Conservation (phyloP, 2,797 vertebrate species). For the Aythya fuligula region DNA sequence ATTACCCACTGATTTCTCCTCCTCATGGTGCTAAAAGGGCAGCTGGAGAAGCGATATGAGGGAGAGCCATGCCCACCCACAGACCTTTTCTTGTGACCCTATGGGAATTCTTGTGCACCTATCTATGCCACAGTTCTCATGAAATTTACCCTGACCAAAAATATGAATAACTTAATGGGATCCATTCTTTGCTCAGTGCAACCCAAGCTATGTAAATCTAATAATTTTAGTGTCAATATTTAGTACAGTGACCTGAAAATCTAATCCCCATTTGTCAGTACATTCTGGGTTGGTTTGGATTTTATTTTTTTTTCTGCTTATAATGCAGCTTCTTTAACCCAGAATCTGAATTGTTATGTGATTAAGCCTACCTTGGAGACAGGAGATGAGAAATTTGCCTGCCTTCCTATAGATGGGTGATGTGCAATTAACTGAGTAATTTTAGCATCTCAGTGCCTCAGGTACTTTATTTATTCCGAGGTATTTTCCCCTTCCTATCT, state of each 20-base stretch:
- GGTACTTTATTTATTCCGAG: neutral
- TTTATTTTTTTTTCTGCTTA: neutral
- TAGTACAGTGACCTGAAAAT: neutral
- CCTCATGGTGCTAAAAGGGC: neutral
- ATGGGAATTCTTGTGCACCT: rapidly evolving
- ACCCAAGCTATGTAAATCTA: neutral
- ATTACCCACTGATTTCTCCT: neutral
- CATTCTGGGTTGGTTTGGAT: neutral
- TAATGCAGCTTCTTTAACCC: neutral
- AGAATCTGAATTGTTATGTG: neutral
- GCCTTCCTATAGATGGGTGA: neutral
- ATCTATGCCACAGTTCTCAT: neutral
- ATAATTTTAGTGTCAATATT: neutral
- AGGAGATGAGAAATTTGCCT: neutral
- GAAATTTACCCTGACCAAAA: neutral
- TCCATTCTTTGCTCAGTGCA: neutral
- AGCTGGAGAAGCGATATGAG: neutral
- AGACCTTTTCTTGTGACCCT: neutral
- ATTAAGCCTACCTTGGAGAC: neutral
- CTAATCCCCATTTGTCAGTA: neutral
- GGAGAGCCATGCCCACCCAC: neutral
- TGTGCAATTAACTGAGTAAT: neutral
- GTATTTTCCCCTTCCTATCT: neutral
- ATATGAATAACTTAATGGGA: neutral
- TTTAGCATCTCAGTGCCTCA: neutral